These are phyloP conservation scores for Pteropus alecto DNA, from an alignment of 2,113 vertebrate genomes.

Conservation along the genomic window DNA sequence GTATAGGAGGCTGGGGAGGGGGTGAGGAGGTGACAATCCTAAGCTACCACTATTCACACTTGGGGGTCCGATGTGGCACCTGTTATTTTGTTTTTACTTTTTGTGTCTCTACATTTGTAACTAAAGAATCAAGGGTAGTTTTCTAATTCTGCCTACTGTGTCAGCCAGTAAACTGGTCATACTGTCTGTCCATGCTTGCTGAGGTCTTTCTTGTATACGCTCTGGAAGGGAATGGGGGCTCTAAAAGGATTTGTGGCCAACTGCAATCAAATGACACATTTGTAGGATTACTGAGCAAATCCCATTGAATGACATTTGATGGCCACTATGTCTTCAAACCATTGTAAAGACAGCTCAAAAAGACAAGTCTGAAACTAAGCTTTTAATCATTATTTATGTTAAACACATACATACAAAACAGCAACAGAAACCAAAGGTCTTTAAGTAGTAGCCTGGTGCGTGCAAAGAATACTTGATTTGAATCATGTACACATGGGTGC, in stretches of 20 bases:
- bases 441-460: neutral
- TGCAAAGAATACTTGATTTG: neutral
- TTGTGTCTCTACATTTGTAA: neutral
- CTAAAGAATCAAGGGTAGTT: neutral
- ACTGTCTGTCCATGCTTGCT: neutral
- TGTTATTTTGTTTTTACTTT: neutral
- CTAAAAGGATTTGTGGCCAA: neutral
- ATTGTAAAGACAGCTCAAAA: neutral
- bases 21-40: neutral
- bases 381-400: neutral
- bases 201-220: neutral
- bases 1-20: rapidly evolving
- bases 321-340: neutral
- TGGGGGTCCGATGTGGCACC: neutral
- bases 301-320: neutral
- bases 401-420: neutral
- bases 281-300: neutral
- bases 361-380: neutral
- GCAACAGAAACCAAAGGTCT: neutral
- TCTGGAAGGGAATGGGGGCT: neutral
- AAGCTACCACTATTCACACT: neutral
- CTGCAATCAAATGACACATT: neutral
- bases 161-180: neutral
- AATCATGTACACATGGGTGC: neutral
- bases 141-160: neutral